Evolutionary conservation across 2,113 vertebrate species (phyloP).

Genomic region (Hypocryptadius cinnamomeus): DNA sequence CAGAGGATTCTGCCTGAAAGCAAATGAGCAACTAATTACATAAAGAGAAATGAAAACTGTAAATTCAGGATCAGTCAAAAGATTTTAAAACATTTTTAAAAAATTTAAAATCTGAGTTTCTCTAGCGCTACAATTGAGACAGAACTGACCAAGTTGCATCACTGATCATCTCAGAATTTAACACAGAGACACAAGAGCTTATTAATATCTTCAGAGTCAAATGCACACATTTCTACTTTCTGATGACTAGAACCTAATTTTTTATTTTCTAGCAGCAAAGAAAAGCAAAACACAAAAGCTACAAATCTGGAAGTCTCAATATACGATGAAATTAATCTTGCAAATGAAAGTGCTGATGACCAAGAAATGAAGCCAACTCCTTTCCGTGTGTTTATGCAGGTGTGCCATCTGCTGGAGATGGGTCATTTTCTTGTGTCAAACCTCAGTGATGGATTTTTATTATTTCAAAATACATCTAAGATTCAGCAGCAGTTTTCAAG

Average conservation of each 20-base stretch:
- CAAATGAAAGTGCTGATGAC: neutral
- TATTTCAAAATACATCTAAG: neutral
- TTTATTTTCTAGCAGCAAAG: neutral
- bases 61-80: neutral
- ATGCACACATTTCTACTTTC: neutral
- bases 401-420: slow-evolving; percentile 55
- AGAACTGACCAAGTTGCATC: neutral
- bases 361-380: neutral
- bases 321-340: neutral
- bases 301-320: neutral
- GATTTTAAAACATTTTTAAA: neutral
- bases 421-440: neutral
- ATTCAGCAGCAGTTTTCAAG: neutral
- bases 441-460: neutral
- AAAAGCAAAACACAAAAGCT: neutral
- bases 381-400: slow-evolving; percentile 15
- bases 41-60: neutral
- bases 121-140: neutral
- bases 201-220: neutral
- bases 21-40: neutral
- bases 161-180: neutral
- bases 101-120: neutral
- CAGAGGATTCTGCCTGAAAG: neutral
- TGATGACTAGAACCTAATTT: neutral
- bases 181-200: neutral